These are phyloP conservation scores for Xestia c-nigrum DNA, from an alignment of 2,888 invertebrate species.

Conservation along the genomic window DNA sequence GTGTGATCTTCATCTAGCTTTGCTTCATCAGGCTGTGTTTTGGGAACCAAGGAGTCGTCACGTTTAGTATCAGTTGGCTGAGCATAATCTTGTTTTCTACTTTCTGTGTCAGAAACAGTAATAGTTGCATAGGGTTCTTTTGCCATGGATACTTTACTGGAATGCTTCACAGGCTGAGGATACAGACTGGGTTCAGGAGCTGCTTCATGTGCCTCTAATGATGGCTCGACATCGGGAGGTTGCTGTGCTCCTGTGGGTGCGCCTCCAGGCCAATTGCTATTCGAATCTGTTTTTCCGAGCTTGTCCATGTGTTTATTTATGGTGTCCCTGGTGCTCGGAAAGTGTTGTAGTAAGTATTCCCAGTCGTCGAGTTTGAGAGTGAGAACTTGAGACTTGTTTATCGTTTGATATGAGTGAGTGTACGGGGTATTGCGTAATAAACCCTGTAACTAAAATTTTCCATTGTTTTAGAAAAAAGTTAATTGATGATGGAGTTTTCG, in stretches of 20 bases:
- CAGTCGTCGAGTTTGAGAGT: constrained; percentile 79
- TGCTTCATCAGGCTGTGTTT: not conserved
- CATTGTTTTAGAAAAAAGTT: not conserved
- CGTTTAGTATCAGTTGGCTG: not conserved
- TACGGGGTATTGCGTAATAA: constrained; percentile 75
- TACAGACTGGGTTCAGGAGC: not conserved
- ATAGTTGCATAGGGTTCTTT: not conserved
- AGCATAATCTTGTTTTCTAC: not conserved
- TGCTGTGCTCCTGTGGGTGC: not conserved
- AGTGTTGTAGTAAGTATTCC: constrained; percentile 80
- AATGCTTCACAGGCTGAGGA: constrained; percentile 3
- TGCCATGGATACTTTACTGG: not conserved
- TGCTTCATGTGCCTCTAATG: constrained; percentile 2
- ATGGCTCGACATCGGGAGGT: not conserved
- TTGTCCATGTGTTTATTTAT: constrained; percentile 71
- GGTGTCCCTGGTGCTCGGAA: constrained; percentile 74
- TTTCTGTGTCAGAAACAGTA: not conserved
- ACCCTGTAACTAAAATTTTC: constrained; percentile 78
- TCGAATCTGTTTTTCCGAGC: constrained; percentile 19
- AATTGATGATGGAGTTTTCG: not conserved
- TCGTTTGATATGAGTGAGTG: constrained; percentile 77
- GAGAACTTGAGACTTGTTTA: constrained; percentile 78
- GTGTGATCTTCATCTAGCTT: not conserved
- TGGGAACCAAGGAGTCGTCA: not conserved
- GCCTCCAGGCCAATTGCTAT: constrained; percentile 56